Evolutionary conservation across 2,888 invertebrate species (phyloP), one percentile per base, ranked within the genome.

Genomic region (Ophion slaviceki): DNA sequence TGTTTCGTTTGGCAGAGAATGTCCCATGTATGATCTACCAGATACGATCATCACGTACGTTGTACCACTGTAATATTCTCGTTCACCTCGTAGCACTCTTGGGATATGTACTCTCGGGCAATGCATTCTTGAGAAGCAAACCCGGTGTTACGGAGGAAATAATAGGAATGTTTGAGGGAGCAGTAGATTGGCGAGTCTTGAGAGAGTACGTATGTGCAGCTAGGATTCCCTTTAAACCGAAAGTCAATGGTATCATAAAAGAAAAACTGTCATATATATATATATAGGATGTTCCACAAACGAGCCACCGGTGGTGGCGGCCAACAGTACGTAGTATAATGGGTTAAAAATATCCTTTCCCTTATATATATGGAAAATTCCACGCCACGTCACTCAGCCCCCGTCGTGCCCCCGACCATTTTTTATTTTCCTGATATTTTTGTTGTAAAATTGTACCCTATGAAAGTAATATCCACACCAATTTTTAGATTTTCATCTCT

Each of bases 121-220:
- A 82, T 77, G 76, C 82, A 82, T 82, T 82, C 66, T 70, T 76
- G 76, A 82, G 82, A 64, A 66, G 71, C n/a, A n/a, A 14, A 17
- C 32, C 61, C 7, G 66, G 67, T 3, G 17, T 59, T 14, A 24
- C 64, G 28, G 11, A 62, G 20, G 14, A 57, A 75, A 62, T 53
- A 64, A 32, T 45, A 61, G 11, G 64, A 70, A 75, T 66, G 47
- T 71, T 76, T 76, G 62, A 67, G 76, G 62, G 62, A 71, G 75
- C 64, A 36, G 20, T 32, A 40, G 57, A 61, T 24, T 7, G 61
- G 61, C 0, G 53, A 57, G 76, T 62, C 45, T 74, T 11, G 24
- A 57, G 20, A 59, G 28, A 14, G 45, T 40, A 70, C 32, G 70
- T 40, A 74, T 11, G 53, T 53, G 67, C 11, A 61, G 32, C 20